Base-by-base conservation (phyloP, 1,140 invertebrate species). In the Drosophila sp. region DNA sequence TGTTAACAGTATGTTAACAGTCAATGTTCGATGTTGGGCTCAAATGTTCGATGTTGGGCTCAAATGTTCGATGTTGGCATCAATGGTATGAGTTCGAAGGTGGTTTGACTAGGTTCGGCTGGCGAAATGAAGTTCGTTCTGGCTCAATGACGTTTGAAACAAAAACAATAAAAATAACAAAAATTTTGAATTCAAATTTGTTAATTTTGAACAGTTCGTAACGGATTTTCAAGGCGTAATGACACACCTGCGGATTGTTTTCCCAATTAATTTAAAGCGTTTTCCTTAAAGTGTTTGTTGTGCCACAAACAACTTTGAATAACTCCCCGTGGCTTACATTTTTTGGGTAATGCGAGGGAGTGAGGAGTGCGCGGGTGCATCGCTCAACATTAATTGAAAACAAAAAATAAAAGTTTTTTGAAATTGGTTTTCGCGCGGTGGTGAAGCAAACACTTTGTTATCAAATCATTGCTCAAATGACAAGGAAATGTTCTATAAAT, bases 211-310 rank as follows among this genome's bases (percentile, higher is more conserved):
- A 38, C 35, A 38, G 35, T 38, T 38, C 11, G 35, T 38, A 38
- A 38, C 35, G 35, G 35, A 38, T 50, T 50, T 50, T 50, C 7
- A 25, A 27, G 44, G 44, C 44, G 44, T 50, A 50, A 50, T 50
- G 44, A 50, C 44, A 25, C 44, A 50, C 44, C 6, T 50, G 44
- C 44, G 44, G 44, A 50, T 50, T 27, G 44, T 64, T 58, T 58
- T 38, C 4, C 7, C 32, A 8, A 8, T 35, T 32, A 23, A 10
- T 35, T 35, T 58, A 50, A 50, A 50, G 32, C 30, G 63, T 4
- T 78, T 61, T 72, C 70, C 69, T 56, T 64, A 17, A 74, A 77
- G 70, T 77, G 81, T 84, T 47, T 25, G 68, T 76, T 61, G 60
- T 66, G 68, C 66, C 63, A 54, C n/a, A 70, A 61, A 67, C 35